Base-by-base conservation (phyloP, 2,888 invertebrate species). In the Cynaeus angustus region DNA sequence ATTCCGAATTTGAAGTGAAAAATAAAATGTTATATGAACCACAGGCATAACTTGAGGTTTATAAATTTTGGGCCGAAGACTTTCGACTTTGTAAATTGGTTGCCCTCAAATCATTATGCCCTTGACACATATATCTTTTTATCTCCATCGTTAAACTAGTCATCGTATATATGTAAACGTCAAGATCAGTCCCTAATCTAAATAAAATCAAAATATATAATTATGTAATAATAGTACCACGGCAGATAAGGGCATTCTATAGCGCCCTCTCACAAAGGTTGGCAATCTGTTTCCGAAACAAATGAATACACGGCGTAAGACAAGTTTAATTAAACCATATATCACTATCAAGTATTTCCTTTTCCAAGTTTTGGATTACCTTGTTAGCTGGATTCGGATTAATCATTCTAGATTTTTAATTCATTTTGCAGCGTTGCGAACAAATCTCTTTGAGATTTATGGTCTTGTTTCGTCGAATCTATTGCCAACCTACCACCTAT, bases 271-370 rank as follows among this genome's bases (percentile, higher is more conserved):
- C 74, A 80, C 80, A 81, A 81, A 80, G 81, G 80, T 80, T 80
- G 80, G 81, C 81, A 83, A 83, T 84, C 83, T 81, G 82, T 83
- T 83, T 83, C 80, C 81, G 80, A 83, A 84, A 84, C 84, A 84
- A 84, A 84, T 84, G 84, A 84, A 84, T 83, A 84, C 84, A 84
- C 81, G 79, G 83, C 82, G 81, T 83, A 83, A 83, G 84, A 84
- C 84, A 83, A 83, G 82, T 80, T 84, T 83, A 84, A 84, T 84
- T 84, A 84, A 84, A 83, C 83, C 80, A 84, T 84, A 84, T 80
- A 84, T 84, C 84, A 84, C 82, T 77, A 82, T 83, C 82, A 82
- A 81, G 76, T 78, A 77, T 78, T 78, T 78, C 78, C 78, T 78
- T 75, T 77, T 77, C 79, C 73, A 81, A 82, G 81, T 81, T 81